Base-by-base conservation (phyloP, 2,888 invertebrate species). In the Rosalia funebris region DNA sequence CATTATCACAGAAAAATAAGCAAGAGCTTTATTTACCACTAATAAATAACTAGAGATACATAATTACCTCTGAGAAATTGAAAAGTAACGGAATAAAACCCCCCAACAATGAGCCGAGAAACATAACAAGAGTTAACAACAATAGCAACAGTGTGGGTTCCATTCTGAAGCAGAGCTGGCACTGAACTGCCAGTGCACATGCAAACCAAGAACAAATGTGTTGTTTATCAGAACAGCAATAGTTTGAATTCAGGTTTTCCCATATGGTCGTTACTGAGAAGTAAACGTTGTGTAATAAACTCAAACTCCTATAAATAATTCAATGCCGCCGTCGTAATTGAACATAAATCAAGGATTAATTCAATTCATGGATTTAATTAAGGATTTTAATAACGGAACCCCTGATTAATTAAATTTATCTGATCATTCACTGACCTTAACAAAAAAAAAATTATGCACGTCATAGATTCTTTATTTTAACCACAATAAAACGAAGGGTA, bases 41-140 rank as follows among this genome's bases (percentile, higher is more conserved):
- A n/a, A n/a, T n/a, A 83, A 66, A 66, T 75, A 65, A 14, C 19
- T 25, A 55, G 19, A 15, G n/a, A n/a, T 45, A 25, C 20, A 37
- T 54, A 25, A 48, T 58, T 57, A 70, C 68, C 65, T 66, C 58
- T 7, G 63, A 50, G 37, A 67, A 39, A 25, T 53, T 53, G 31
- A 44, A 17, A 37, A 57, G 42, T 25, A 66, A 12, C 1, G 66
- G 60, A 5, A 62, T 19, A 39, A 16, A 48, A 5, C 69, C 69
- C 0, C 63, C 50, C 19, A 63, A 20, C 14, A 62, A 12, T 1
- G 66, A 60, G 10, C 69, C 69, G 2, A 61, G 4, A 39, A 69
- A 62, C 61, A 67, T 63, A 20, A 57, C 53, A 11, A 53, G 4
- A 5, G 55, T 58, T 9, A 67, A 25, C 19, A 54, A 19, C 3